Evolutionary conservation across 1,140 invertebrate species (phyloP), one percentile per base, ranked within the genome.

Genomic region (Nephila pilipes): DNA sequence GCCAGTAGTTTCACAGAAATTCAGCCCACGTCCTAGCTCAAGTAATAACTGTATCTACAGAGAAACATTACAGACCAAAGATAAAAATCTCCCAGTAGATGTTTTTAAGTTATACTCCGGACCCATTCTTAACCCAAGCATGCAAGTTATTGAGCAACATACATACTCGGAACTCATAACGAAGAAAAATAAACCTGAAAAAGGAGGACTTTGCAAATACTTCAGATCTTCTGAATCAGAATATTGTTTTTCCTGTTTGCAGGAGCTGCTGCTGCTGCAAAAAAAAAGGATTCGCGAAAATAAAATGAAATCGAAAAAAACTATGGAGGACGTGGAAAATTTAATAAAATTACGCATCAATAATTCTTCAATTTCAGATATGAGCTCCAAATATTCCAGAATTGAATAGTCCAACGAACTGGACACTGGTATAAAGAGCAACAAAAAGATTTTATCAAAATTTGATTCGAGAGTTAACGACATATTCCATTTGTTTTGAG

Each of bases 141-240:
- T 14, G 3, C 22, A 38, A 46, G 5, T 54, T 8, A 14, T 46
- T 22, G 18, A 54, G 22, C 18, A 81, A 5, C 79, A 81, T 81
- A 81, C 46, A 20, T 25, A 54, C 36, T 81, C 36, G 10, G 10
- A 46, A 46, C 36, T 20, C 38, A n/a, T 81, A 6, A 46, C 79
- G 8, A 22, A 46, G 8, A 54, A n/a, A 81, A 46, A 1, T 10
- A 54, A 46, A 46, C 79, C 79, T 2, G 79, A 81, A 46, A 38
- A 5, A 81, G 79, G 79, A 2, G 79, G 79, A 8, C 38, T 81
- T 36, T 81, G 79, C 38, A 81, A 54, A 25, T 81, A 81, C 36
- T 81, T 81, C 36, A 81, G 18, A 54, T 36, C 36, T 36, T 12
- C 25, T 46, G 25, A 18, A 46, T 20, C 36, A 14, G 79, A 81